Evolutionary conservation across 2,113 vertebrate species (phyloP), one percentile per base, ranked within the genome.

Genomic region (Stomatorhinus ivindoensis): DNA sequence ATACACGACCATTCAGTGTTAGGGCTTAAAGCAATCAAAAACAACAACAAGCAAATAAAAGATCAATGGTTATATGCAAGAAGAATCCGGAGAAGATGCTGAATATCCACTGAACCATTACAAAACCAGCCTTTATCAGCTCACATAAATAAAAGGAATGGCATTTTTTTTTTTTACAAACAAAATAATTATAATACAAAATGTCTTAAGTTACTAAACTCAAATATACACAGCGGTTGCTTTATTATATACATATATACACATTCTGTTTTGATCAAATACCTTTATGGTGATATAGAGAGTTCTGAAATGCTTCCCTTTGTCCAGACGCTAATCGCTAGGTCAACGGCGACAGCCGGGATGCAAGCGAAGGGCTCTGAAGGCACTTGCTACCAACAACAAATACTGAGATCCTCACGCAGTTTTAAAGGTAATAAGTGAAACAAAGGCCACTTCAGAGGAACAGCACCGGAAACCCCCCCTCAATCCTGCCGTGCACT

Each of bases 181-280:
- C 87, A 89, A 89, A 90, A 91, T 94, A 93, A 91, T 94, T 89
- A 89, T 93, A 87, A 92, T 69, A 86, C 91, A 44, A 90, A 90
- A 73, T 50, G 44, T 88, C 95, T 96, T 97, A 97, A 97, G 96
- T 98, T 97, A 98, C 96, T 97, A 96, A 97, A 97, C 92, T 98
- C 96, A 97, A 98, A 99, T 98, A 98, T 98, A 98, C 97, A 99
- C 96, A 98, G 95, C 92, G 96, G 97, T 97, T 96, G 95, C 95
- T 97, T 96, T 96, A 95, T 95, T 98, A 98, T 98, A 95, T 98
- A 99, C 98, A 98, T 96, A 97, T 98, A 92, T 98, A 98, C 97
- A 98, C 21, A 53, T 88, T 51, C 92, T 88, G 89, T 91, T 80
- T 92, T 93, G 93, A 93, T 93, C 93, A 95, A 95, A 92, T 92